phyloP scores from a whole-genome alignment of 2,113 vertebrate species.

The Corythornis madagascariensis region DNA sequence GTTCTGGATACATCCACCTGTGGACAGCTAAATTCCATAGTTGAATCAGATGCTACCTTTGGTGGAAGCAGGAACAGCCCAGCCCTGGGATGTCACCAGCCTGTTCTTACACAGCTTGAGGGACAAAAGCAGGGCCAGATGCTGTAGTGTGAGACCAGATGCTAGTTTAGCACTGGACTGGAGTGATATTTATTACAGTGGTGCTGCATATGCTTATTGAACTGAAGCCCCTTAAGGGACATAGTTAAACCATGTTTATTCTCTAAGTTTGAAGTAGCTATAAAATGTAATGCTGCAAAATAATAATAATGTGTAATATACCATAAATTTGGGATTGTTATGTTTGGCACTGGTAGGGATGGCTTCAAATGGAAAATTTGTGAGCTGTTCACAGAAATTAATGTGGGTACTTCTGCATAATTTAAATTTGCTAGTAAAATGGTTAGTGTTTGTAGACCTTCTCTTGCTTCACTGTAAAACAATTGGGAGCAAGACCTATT shows the following conservation, averaged over 20 bases:
- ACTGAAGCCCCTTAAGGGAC: neutral
- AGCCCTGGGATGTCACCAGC: neutral
- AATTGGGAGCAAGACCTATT: neutral
- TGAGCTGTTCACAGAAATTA: neutral
- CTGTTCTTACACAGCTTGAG: neutral
- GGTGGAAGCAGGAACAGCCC: neutral
- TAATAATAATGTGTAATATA: neutral
- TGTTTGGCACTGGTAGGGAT: neutral
- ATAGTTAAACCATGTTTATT: neutral
- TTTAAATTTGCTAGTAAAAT: neutral
- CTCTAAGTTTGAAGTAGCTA: neutral
- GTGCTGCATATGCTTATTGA: neutral
- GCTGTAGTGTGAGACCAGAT: neutral
- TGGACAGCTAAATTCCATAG: neutral
- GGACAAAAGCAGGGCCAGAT: neutral
- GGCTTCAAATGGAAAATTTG: neutral
- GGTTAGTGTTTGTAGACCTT: neutral
- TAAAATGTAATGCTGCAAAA: neutral
- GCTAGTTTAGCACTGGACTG: neutral
- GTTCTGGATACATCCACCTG: neutral
- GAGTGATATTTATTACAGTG: neutral
- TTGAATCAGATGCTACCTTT: rapidly evolving
- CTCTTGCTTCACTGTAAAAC: neutral
- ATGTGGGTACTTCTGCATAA: neutral
- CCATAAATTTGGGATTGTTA: neutral